Base-by-base conservation (phyloP, 2,888 invertebrate species). In the Rhopalosiphum nymphaeae region DNA sequence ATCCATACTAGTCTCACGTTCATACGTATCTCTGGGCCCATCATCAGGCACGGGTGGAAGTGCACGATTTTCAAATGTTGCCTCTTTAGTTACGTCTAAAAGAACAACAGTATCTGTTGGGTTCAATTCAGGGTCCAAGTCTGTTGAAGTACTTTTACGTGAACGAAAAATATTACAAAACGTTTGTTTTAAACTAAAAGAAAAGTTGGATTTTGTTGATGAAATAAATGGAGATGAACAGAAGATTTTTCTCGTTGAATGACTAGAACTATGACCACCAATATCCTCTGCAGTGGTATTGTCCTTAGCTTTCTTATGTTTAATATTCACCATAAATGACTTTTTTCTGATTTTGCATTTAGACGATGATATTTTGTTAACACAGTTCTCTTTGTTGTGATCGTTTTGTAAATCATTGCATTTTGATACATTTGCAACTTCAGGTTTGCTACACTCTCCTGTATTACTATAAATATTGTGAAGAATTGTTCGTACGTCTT, bases 161-260 rank as follows among this genome's bases (percentile, higher is more conserved):
- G 98, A 98, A 95, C 97, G 97, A 96, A 98, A 98, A 96, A 98
- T 97, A 96, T 98, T 98, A 96, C 98, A 98, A 95, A 98, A 97
- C 90, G 98, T 98, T 96, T 98, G 98, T 96, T 98, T 98, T 94
- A 98, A 96, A 96, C 97, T 97, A 94, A 97, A 96, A 10, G 98
- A 97, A 95, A 98, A 97, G 95, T 98, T 97, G 95, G 96, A 96
- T 94, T 95, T 95, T 93, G 96, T 96, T 21, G 92, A 89, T 61
- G 94, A 85, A 46, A 94, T 85, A 89, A 94, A 94, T 56, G 88
- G 89, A 25, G 90, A 91, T 29, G 94, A 84, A 88, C 94, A 91
- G 86, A 91, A 91, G 29, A 87, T 90, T 85, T 94, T 95, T 91
- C 86, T 94, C 1, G 91, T 46, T 13, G 94, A 56, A 26, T 95